Percentiles rank a stretch among this genome's conserved stretches.
Conservation (phyloP, 1,140 invertebrate species). For the Coptotermes formosanus region DNA sequence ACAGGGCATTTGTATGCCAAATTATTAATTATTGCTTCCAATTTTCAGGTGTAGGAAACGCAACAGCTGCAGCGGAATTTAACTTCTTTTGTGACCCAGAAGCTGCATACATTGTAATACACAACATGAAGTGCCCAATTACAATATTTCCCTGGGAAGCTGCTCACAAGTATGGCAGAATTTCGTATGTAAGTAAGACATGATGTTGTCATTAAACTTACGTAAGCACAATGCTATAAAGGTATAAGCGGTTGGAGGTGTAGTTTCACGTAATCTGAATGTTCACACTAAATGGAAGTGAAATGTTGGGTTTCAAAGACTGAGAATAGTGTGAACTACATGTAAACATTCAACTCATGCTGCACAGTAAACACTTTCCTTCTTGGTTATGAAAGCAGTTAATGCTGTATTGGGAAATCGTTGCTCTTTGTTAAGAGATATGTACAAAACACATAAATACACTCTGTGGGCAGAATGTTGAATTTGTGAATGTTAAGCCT, state of each 20-base stretch:
- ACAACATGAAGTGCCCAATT: constrained; percentile 54
- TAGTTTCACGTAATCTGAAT: too few relatives aligned
- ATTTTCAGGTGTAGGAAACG: constrained; percentile 62
- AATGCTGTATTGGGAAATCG: too few relatives aligned
- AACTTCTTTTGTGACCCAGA: constrained; percentile 80
- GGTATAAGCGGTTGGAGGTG: too few relatives aligned
- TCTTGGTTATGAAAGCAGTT: too few relatives aligned
- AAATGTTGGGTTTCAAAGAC: neutral
- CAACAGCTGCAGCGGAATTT: constrained; percentile 69
- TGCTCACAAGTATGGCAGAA: constrained; percentile 43
- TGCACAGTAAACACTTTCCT: too few relatives aligned
- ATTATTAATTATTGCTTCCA: neutral
- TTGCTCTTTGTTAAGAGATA: too few relatives aligned
- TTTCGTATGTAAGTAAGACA: constrained; percentile 44
- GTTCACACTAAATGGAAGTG: too few relatives aligned
- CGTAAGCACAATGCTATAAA: too few relatives aligned
- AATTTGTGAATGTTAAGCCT: neutral
- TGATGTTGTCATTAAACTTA: too few relatives aligned
- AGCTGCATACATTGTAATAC: constrained; percentile 68
- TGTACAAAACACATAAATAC: neutral
- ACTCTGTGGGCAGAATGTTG: neutral
- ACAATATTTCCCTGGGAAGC: constrained; percentile 65
- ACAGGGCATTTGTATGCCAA: too few relatives aligned
- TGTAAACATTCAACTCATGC: too few relatives aligned
- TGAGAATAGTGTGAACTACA: too few relatives aligned